Conservation (phyloP, 2,797 vertebrate genomes). For the Pseudochaenichthys georgianus region DNA sequence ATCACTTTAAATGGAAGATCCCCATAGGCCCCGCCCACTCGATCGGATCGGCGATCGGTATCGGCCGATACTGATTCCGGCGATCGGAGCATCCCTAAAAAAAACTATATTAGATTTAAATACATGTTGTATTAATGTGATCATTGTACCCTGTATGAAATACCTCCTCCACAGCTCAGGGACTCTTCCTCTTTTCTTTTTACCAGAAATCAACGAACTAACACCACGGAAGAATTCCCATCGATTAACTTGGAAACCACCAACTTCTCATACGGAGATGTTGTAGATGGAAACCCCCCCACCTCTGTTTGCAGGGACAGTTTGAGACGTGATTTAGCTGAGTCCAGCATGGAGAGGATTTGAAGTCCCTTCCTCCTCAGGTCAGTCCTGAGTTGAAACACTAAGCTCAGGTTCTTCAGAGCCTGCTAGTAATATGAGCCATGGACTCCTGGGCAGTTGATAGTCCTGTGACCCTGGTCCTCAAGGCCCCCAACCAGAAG, state of each 20-base stretch:
- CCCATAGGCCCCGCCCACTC: too few species aligned
- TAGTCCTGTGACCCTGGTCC: slow-evolving; percentile 92
- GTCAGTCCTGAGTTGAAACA: slow-evolving; percentile 55
- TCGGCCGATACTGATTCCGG: too few species aligned
- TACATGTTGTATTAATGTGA: neutral
- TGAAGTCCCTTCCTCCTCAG: slow-evolving; percentile 59
- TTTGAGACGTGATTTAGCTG: slow-evolving; percentile 27
- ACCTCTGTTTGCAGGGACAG: slow-evolving; percentile 1
- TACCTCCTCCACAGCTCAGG: neutral
- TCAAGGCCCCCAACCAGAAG: slow-evolving; percentile 97
- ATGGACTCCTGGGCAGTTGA: slow-evolving; percentile 89
- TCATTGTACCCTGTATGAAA: neutral
- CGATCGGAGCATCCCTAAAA: too few species aligned
- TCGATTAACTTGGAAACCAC: neutral
- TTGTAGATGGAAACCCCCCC: slow-evolving; percentile 42
- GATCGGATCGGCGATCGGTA: too few species aligned
- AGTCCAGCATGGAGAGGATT: slow-evolving; percentile 51
- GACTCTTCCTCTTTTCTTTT: neutral
- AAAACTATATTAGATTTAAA: too few species aligned
- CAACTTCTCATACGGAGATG: slow-evolving; percentile 8
- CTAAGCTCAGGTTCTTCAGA: slow-evolving; percentile 48
- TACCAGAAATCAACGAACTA: slow-evolving; percentile 31
- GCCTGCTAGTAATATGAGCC: slow-evolving; percentile 71
- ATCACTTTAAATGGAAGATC: too few species aligned
- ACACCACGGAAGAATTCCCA: slow-evolving; percentile 8